These are phyloP conservation scores for Ellobium chinense DNA, from an alignment of 2,888 invertebrate species.

Conservation along the genomic window DNA sequence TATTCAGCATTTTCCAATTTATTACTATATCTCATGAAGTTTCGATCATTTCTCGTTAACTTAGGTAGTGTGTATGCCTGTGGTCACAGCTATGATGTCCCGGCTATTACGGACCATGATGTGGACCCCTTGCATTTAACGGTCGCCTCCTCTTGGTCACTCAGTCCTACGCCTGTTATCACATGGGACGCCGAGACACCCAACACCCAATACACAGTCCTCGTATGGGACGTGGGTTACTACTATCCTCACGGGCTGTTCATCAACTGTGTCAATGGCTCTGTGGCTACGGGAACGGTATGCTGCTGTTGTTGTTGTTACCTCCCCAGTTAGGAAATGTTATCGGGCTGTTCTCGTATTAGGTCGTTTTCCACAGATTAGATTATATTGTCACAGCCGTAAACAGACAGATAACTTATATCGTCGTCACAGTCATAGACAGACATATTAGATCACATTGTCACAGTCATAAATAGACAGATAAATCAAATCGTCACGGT, in stretches of 20 bases:
- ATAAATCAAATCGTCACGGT: too few species aligned
- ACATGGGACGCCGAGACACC: background rate
- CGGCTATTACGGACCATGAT: background rate
- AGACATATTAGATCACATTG: too few species aligned
- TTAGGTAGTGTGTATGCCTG: conserved; percentile 11
- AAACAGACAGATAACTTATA: too few species aligned
- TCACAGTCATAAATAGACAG: too few species aligned
- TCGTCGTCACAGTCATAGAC: too few species aligned
- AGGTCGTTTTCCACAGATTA: too few species aligned
- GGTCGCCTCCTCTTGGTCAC: conserved; percentile 7
- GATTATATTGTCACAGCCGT: too few species aligned
- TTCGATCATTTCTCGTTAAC: background rate
- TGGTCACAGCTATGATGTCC: conserved; percentile 21
- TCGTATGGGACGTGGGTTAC: conserved; percentile 35
- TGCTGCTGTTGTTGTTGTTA: too few species aligned
- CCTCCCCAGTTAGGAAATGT: too few species aligned
- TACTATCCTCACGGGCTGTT: conserved; percentile 22
- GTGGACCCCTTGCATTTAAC: conserved; percentile 24
- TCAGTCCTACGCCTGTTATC: background rate
- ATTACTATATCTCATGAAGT: background rate
- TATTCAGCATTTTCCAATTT: background rate
- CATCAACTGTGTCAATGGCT: conserved; percentile 30
- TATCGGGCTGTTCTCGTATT: too few species aligned
- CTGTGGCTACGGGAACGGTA: conserved; percentile 6
- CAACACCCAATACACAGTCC: background rate